Evolutionary conservation across 2,888 invertebrate species (phyloP).

Genomic region (Anaspis maculata): DNA sequence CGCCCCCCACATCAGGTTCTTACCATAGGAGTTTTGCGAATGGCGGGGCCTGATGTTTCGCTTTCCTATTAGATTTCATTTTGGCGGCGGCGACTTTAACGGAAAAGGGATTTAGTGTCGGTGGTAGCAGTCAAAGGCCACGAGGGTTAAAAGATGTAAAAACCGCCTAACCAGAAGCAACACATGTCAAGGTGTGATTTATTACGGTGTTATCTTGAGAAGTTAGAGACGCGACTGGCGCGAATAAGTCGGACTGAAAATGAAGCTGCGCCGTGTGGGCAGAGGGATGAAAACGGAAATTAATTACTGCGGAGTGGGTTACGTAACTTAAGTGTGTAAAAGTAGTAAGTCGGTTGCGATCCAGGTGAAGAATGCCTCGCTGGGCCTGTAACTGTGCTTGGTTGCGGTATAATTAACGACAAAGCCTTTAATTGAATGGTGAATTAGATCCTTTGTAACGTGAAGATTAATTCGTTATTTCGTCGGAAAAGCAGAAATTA

Average conservation of each 20-base stretch:
- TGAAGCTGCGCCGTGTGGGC: not conserved
- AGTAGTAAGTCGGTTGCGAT: too few species aligned
- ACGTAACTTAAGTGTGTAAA: too few species aligned
- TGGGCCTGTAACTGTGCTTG: not conserved
- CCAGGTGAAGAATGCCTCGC: not conserved
- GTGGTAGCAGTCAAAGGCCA: constrained; percentile 1
- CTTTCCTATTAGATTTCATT: constrained; percentile 9
- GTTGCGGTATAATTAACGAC: constrained; percentile 13
- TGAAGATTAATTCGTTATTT: constrained; percentile 12
- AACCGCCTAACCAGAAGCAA: constrained; percentile 11
- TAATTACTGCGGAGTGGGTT: too few species aligned
- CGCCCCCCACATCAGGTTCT: too few species aligned
- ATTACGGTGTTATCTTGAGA: constrained; percentile 3
- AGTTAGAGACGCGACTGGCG: too few species aligned
- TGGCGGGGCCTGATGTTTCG: constrained; percentile 3
- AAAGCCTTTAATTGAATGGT: constrained; percentile 16
- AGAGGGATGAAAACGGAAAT: not conserved
- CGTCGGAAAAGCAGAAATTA: constrained; percentile 11
- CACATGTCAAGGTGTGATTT: constrained; percentile 14
- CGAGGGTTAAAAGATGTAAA: constrained; percentile 8
- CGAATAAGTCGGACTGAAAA: too few species aligned
- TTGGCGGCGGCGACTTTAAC: constrained; percentile 9
- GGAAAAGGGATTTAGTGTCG: constrained; percentile 11
- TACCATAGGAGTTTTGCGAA: too few species aligned
- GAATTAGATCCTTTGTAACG: constrained; percentile 16